A percentile compares a stretch with the other conserved stretches of the same genome.
Evolutionary conservation across 2,797 vertebrate genomes (phyloP).

Genomic region (Scyliorhinus canicula): DNA sequence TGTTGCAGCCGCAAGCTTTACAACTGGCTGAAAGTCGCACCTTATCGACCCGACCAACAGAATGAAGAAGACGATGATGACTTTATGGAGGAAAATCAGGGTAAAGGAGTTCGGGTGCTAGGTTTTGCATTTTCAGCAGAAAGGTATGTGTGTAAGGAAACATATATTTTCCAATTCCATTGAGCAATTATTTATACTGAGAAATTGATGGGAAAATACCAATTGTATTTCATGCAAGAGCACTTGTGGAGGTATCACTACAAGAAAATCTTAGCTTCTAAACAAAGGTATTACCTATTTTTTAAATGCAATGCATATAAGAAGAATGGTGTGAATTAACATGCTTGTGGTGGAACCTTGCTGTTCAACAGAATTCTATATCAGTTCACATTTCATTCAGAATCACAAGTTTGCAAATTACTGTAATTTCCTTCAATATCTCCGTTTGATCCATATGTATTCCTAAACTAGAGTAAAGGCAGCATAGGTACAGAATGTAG

Average conservation of each 20-base stretch:
- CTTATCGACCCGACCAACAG: slow-evolving; percentile 92
- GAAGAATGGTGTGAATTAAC: not conserved
- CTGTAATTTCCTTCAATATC: not conserved
- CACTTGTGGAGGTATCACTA: not conserved
- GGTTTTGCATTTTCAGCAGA: slow-evolving; percentile 87
- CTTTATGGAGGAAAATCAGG: slow-evolving; percentile 93
- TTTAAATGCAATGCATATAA: too few species aligned
- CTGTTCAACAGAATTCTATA: not conserved
- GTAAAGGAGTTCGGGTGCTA: slow-evolving; percentile 88
- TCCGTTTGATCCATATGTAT: not conserved
- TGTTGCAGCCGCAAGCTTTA: slow-evolving; percentile 89
- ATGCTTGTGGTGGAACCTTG: not conserved
- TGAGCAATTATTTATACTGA: not conserved
- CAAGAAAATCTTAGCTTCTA: not conserved
- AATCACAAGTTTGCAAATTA: not conserved
- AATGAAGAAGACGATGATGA: slow-evolving; percentile 90
- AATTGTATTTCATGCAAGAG: not conserved
- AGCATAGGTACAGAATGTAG: not conserved
- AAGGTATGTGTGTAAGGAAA: slow-evolving; percentile 60
- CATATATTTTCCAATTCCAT: not conserved
- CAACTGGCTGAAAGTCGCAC: slow-evolving; percentile 91
- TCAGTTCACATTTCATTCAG: not conserved
- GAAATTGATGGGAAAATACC: not conserved
- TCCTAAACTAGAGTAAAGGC: not conserved
- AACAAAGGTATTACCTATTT: not conserved